A percentile compares a stretch with the other conserved stretches of the same genome.
These are phyloP conservation scores for Phyto melanocephala DNA, from an alignment of 2,888 invertebrate genomes.

Conservation along the genomic window DNA sequence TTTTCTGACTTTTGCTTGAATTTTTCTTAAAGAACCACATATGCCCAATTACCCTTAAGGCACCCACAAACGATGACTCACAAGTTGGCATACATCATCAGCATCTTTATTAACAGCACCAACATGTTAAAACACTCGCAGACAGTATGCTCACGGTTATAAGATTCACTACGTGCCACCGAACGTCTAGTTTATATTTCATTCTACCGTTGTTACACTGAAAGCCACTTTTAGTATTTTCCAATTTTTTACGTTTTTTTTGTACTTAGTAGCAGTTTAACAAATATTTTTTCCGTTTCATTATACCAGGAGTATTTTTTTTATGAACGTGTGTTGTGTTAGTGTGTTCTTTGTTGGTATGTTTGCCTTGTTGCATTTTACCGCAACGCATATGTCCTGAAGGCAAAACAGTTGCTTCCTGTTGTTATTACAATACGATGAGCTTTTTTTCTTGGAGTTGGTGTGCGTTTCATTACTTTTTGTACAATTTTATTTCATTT, in stretches of 20 bases:
- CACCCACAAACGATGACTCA: slow-evolving; percentile 4
- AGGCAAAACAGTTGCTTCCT: slow-evolving; percentile 64
- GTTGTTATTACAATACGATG: slow-evolving; percentile 51
- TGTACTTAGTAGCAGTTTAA: slow-evolving; percentile 27
- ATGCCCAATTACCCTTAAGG: slow-evolving; percentile 47
- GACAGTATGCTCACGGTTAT: slow-evolving; percentile 60
- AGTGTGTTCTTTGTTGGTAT: slow-evolving; percentile 15
- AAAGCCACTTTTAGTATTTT: slow-evolving; percentile 47
- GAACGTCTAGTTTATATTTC: not conserved
- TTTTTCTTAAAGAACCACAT: slow-evolving; percentile 16
- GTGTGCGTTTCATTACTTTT: slow-evolving; percentile 30
- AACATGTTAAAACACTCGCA: slow-evolving; percentile 54
- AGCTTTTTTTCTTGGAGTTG: slow-evolving; percentile 1
- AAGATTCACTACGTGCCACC: slow-evolving; percentile 52
- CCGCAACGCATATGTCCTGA: slow-evolving; percentile 66
- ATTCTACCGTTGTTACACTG: slow-evolving; percentile 9
- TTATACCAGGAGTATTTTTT: slow-evolving; percentile 3
- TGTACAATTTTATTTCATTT: slow-evolving; percentile 9
- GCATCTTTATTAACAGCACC: not conserved
- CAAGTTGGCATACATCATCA: slow-evolving; percentile 10
- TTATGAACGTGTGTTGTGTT: not conserved
- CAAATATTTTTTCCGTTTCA: slow-evolving; percentile 46
- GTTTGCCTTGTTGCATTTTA: slow-evolving; percentile 66
- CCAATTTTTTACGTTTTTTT: slow-evolving; percentile 33
- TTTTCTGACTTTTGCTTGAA: not conserved